Conservation (phyloP, 2,113 vertebrate genomes). For the Ia io region DNA sequence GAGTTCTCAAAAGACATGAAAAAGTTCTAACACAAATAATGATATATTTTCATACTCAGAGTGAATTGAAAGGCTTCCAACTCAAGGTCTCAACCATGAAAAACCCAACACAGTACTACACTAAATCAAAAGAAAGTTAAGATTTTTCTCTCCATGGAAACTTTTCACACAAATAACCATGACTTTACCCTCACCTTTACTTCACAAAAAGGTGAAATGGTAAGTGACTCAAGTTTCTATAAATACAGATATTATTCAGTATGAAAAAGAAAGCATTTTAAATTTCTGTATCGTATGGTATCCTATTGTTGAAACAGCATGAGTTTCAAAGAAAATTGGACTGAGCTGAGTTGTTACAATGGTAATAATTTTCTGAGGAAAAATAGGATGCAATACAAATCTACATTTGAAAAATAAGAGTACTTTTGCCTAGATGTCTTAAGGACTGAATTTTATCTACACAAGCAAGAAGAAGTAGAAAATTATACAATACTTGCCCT, state of each 20-base stretch:
- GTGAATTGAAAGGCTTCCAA: constrained; percentile 38
- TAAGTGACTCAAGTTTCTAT: background rate
- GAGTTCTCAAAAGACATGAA: constrained; percentile 28
- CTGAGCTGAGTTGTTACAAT: background rate
- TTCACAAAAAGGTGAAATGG: background rate
- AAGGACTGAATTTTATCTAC: background rate
- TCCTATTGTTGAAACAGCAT: background rate
- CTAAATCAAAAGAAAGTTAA: background rate
- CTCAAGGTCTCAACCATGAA: background rate
- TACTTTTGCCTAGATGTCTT: background rate
- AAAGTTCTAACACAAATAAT: constrained; percentile 21
- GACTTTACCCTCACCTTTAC: background rate
- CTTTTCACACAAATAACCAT: constrained; percentile 13
- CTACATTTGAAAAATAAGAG: background rate
- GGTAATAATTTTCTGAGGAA: background rate
- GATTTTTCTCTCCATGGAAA: constrained; percentile 23
- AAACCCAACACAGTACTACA: background rate
- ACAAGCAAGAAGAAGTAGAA: background rate
- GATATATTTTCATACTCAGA: constrained; percentile 5
- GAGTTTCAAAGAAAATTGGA: background rate
- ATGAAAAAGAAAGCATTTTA: background rate
- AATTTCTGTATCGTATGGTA: background rate
- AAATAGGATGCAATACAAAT: background rate
- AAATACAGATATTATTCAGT: background rate
- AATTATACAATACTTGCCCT: background rate